These are phyloP conservation scores for Agriotes lineatus DNA, from an alignment of 2,888 invertebrate genomes.

Conservation along the genomic window DNA sequence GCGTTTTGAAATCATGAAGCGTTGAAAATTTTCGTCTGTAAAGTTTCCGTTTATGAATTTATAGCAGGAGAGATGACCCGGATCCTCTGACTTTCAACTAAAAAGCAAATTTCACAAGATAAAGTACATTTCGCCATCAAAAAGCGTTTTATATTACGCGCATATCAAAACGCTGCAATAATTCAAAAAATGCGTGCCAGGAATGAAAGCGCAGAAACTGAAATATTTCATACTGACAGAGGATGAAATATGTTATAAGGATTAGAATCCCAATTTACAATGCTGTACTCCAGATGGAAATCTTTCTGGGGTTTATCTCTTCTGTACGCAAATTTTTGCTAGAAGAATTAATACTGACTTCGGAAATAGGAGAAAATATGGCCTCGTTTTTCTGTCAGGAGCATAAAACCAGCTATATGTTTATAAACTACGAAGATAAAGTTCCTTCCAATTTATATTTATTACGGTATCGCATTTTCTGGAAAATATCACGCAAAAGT, in stretches of 20 bases:
- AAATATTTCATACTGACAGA: constrained; percentile 36
- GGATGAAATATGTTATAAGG: constrained; percentile 38
- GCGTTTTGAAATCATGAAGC: not conserved
- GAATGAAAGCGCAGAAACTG: constrained; percentile 39
- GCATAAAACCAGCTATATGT: not conserved
- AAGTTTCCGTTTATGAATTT: constrained; percentile 16
- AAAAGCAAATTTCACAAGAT: constrained; percentile 29
- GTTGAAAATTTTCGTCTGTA: constrained; percentile 1
- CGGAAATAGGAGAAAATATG: not conserved
- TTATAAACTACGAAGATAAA: too few species aligned
- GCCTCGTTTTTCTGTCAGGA: too few species aligned
- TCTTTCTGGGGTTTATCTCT: constrained; percentile 21
- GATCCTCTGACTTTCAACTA: constrained; percentile 27
- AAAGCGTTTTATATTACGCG: constrained; percentile 36
- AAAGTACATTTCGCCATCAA: constrained; percentile 31
- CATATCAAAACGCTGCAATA: constrained; percentile 37
- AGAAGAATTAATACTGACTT: not conserved
- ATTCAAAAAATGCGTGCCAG: constrained; percentile 40
- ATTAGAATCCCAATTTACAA: constrained; percentile 42
- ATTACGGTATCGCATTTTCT: too few species aligned
- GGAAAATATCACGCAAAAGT: too few species aligned
- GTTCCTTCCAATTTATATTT: too few species aligned
- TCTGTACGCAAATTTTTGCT: constrained; percentile 2
- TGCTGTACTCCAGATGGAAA: constrained; percentile 31
- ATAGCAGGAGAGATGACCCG: constrained; percentile 9